Base-by-base conservation (phyloP, 2,888 invertebrate species). In the Pristionchus entomophagus region DNA sequence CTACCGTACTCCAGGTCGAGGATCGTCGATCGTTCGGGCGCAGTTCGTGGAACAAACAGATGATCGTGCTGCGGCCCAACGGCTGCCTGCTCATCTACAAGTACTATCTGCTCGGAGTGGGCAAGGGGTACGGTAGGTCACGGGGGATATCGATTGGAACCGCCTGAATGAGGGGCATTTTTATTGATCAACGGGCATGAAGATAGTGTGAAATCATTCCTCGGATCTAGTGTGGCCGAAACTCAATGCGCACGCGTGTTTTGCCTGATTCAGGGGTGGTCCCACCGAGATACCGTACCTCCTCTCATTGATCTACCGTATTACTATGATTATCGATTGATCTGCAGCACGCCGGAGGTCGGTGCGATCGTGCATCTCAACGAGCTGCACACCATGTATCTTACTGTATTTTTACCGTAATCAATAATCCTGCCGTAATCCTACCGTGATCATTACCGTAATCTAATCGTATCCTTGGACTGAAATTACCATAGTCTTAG, bases 21-120 rank as follows among this genome's bases (percentile, higher is more conserved):
- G 45, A 59, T 29, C 29, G 45, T 17, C 78, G 78, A 2, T 51
- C 49, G 26, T 78, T 78, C 49, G 78, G 78, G 26, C n/a, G 49
- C 14, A n/a, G 29, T 10, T 59, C 62, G 17, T 62, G 62, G 83
- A 45, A 83, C 22, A n/a, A n/a, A n/a, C 38, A 83, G 22, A 45
- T 62, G 41, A 12, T 62, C 41, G 83, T 62, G 45, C 62, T 83
- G 41, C 45, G 29, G 45, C 32, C 45, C 12, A 41, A 8, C 32
- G 83, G 83, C 53, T 83, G 83, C 51, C 83, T 83, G 41, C 83
- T 83, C 45, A 83, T 83, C 59, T 83, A 83, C 62, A 83, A 83
- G 83, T 81, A 81, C 45, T 56, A 81, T 35, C 81, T 81, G 38
- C 81, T 81, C 56, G 83, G 62, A 41, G 19, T 41, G 45, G 62